A percentile compares a stretch with the other conserved stretches of the same genome.
These are phyloP conservation scores for Tokudaia tokunoshimensis DNA, from an alignment of 2,797 vertebrate species.

Conservation along the genomic window DNA sequence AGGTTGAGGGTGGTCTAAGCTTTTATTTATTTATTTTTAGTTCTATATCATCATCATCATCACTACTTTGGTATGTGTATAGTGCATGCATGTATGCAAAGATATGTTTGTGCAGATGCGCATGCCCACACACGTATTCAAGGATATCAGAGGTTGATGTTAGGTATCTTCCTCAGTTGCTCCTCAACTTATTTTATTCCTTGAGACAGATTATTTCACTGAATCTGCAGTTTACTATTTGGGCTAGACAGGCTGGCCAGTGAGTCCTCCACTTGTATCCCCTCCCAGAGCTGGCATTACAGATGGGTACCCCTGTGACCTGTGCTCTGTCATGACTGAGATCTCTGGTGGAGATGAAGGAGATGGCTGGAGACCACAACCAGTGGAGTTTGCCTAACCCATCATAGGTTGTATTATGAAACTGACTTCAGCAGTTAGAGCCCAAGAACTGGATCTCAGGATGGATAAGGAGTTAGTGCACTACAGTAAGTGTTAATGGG, in stretches of 20 bases:
- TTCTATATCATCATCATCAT: neutral
- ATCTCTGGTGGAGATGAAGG: neutral
- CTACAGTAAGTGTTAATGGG: neutral
- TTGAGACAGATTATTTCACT: neutral
- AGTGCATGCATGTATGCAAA: neutral
- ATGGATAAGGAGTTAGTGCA: neutral
- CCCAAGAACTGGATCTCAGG: neutral
- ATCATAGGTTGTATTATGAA: neutral
- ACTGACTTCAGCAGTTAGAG: neutral
- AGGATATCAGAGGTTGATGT: neutral
- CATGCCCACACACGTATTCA: too few relatives aligned
- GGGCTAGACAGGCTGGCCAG: neutral
- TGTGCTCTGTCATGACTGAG: neutral
- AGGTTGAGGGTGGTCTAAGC: neutral
- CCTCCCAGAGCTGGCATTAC: neutral
- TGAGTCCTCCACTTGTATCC: too few relatives aligned
- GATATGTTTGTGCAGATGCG: neutral
- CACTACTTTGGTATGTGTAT: neutral
- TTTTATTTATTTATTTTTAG: neutral
- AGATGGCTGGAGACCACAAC: neutral
- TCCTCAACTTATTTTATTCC: neutral
- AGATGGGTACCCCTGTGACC: neutral
- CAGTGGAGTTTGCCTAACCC: neutral
- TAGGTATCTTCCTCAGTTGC: neutral
- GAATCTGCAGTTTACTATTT: neutral